phyloP scores from a whole-genome alignment of 1,140 invertebrate species.

The Pteromalus puparum region DNA sequence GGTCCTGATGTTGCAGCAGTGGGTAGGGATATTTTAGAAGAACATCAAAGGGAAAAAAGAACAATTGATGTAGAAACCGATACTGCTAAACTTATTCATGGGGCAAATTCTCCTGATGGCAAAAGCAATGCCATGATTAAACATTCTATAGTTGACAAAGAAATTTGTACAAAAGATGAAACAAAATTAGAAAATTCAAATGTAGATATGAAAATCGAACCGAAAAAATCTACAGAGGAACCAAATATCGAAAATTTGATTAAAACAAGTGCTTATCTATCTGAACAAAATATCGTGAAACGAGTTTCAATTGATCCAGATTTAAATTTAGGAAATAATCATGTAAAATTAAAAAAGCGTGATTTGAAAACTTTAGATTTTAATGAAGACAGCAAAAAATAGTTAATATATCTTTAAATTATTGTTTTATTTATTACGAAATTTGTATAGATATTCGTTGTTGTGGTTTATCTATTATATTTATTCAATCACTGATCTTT shows the following conservation, averaged over 20 bases:
- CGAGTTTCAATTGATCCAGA: slow-evolving; percentile 55
- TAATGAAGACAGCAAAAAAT: slow-evolving; percentile 48
- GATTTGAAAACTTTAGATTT: slow-evolving; percentile 64
- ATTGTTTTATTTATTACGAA: neutral
- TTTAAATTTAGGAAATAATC: slow-evolving; percentile 48
- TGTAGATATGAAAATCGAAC: neutral
- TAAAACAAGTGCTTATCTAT: slow-evolving; percentile 63
- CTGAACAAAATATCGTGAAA: slow-evolving; percentile 59
- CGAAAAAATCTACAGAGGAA: slow-evolving; percentile 4
- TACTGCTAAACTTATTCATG: neutral
- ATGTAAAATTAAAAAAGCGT: slow-evolving; percentile 61
- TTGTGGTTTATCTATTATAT: neutral
- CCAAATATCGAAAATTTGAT: slow-evolving; percentile 55
- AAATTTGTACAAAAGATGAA: slow-evolving; percentile 54
- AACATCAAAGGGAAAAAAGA: slow-evolving; percentile 65
- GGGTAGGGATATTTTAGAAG: slow-evolving; percentile 64
- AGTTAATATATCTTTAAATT: slow-evolving; percentile 4
- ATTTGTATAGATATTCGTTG: neutral
- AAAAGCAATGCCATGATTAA: neutral
- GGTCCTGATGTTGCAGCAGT: slow-evolving; percentile 49
- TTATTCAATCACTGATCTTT: neutral
- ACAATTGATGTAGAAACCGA: slow-evolving; percentile 47
- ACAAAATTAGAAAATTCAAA: neutral
- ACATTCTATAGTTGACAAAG: slow-evolving; percentile 35
- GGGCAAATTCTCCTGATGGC: neutral